Percentiles rank a stretch among this genome's conserved stretches.
Evolutionary conservation across 2,888 invertebrate genomes (phyloP).

Genomic region (Coecobrya sp.): DNA sequence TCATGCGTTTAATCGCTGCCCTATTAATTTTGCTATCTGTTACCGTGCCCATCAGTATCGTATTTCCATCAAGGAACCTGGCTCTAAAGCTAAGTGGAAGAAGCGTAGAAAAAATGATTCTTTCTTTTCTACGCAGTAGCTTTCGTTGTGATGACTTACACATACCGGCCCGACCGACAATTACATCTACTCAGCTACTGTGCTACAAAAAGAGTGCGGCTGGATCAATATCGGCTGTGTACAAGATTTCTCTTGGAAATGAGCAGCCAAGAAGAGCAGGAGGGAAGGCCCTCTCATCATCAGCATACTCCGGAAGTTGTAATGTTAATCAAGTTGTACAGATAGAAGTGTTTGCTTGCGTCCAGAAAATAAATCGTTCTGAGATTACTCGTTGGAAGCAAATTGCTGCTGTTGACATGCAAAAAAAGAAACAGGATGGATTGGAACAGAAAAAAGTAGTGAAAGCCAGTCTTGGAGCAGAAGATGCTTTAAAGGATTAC

Average conservation of each 20-base stretch:
- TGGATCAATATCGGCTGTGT: slow-evolving; percentile 23
- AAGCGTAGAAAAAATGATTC: not conserved
- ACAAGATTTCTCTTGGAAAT: not conserved
- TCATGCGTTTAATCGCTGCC: no score
- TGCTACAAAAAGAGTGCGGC: not conserved
- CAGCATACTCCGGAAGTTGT: not conserved
- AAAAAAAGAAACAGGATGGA: not conserved
- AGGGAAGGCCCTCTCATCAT: not conserved
- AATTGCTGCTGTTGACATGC: slow-evolving; percentile 51
- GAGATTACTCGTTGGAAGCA: slow-evolving; percentile 70
- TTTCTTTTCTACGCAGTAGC: not conserved
- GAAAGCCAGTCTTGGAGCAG: not conserved
- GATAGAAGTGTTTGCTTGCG: slow-evolving; percentile 65
- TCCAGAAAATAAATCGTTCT: slow-evolving; percentile 49
- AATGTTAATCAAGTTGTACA: not conserved
- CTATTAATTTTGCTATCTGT: no score
- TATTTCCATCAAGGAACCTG: no score
- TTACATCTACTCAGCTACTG: not conserved
- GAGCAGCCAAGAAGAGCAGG: not conserved
- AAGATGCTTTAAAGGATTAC: not conserved
- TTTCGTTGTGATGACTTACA: not conserved
- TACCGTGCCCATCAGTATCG: no score
- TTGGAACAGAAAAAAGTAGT: no score
- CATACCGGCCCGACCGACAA: slow-evolving; percentile 3
- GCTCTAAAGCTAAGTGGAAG: no score